Evolutionary conservation across 1,140 invertebrate genomes (phyloP).

Genomic region (Planococcus citri): DNA sequence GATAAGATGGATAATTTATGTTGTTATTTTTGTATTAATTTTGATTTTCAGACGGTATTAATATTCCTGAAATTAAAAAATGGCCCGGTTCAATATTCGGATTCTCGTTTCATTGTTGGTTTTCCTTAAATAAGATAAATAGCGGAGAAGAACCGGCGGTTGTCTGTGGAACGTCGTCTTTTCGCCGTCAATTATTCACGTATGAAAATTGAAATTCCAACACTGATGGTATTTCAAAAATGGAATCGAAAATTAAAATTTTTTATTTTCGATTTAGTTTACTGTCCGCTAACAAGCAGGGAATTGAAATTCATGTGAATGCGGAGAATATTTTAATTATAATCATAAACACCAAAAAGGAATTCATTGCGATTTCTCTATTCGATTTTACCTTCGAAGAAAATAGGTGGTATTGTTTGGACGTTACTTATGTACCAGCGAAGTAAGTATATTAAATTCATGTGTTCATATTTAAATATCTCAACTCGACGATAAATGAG

Average conservation of each 20-base stretch:
- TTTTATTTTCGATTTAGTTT: conserved; percentile 35
- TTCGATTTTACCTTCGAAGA: conserved; percentile 40
- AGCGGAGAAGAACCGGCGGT: conserved; percentile 26
- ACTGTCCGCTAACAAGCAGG: conserved; percentile 39
- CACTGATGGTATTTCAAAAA: not conserved
- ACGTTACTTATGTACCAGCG: conserved; percentile 42
- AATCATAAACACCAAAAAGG: conserved; percentile 43
- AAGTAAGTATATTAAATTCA: conserved; percentile 28
- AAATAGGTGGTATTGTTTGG: conserved; percentile 47
- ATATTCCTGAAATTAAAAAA: conserved; percentile 38
- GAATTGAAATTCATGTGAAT: conserved; percentile 48
- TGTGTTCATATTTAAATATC: not conserved
- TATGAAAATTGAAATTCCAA: conserved; percentile 28
- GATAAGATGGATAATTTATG: too few species aligned
- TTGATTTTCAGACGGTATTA: conserved; percentile 37
- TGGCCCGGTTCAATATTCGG: conserved; percentile 45
- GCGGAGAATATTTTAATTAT: conserved; percentile 42
- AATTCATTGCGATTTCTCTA: conserved; percentile 41
- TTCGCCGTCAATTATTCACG: conserved; percentile 40
- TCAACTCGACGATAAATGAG: not conserved
- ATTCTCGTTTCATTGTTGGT: conserved; percentile 46
- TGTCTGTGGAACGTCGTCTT: conserved; percentile 21
- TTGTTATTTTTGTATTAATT: not conserved
- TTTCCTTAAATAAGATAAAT: conserved; percentile 38
- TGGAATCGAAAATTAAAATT: not conserved